Evolutionary conservation across 2,797 vertebrate genomes (phyloP).

Genomic region (Hoplostethus atlanticus): DNA sequence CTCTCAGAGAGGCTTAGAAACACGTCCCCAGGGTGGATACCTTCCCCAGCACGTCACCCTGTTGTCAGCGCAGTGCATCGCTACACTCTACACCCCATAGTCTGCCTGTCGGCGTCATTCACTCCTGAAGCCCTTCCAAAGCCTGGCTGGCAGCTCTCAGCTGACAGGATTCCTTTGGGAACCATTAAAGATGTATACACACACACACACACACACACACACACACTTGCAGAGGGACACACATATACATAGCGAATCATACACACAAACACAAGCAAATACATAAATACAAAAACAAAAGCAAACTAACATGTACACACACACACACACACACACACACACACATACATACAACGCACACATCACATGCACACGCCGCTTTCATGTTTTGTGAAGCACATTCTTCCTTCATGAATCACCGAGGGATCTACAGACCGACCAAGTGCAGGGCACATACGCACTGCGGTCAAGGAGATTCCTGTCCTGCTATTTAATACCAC

Average conservation of each 20-base stretch:
- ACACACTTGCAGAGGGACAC: constrained; percentile 1
- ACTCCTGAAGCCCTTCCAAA: constrained; percentile 26
- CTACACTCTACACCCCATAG: constrained; percentile 28
- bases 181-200: constrained; percentile 9
- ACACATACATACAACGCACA: no score
- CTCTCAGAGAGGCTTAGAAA: constrained; percentile 29
- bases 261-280: not conserved
- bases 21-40: constrained; percentile 51
- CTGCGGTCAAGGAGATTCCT: constrained; percentile 36
- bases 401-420: constrained; percentile 28
- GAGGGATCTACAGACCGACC: constrained; percentile 11
- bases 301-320: not conserved
- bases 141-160: constrained; percentile 6
- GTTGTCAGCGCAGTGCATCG: constrained; percentile 52
- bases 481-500: constrained; percentile 43
- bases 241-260: not conserved
- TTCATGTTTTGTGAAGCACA: no score
- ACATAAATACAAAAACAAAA: not conserved
- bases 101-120: constrained; percentile 39
- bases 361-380: not conserved
- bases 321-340: not conserved
- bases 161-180: constrained; percentile 33
- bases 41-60: constrained; percentile 51
- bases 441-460: constrained; percentile 5
- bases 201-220: not conserved